Evolutionary conservation across 2,888 invertebrate species (phyloP).

Genomic region (Endotricha flammealis): DNA sequence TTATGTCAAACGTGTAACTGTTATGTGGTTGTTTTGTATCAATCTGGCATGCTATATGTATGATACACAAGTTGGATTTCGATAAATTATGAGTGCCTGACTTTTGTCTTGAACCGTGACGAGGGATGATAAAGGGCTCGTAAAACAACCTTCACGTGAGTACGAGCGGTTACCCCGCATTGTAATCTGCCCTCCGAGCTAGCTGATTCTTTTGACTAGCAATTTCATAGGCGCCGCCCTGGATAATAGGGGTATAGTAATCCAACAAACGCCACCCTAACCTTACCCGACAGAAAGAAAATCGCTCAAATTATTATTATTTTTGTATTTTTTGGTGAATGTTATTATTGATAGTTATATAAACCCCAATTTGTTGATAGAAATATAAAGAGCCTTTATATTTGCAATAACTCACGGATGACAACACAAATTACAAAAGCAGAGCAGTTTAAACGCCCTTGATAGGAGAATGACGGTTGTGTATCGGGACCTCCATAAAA

Average conservation of each 20-base stretch:
- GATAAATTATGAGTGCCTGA: background rate
- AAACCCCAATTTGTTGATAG: too few species aligned
- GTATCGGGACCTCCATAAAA: conserved; percentile 38
- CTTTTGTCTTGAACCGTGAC: conserved; percentile 37
- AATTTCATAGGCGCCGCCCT: conserved; percentile 58
- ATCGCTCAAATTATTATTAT: too few species aligned
- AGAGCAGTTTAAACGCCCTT: conserved; percentile 7
- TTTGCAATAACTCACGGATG: too few species aligned
- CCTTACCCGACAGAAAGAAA: conserved; percentile 51
- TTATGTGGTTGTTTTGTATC: conserved; percentile 3
- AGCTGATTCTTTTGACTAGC: conserved; percentile 55
- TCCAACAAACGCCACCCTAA: conserved; percentile 28
- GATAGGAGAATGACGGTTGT: conserved; percentile 20
- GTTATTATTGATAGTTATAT: too few species aligned
- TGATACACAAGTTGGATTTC: background rate
- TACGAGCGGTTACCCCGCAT: conserved; percentile 51
- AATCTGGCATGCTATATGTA: background rate
- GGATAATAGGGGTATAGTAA: conserved; percentile 62
- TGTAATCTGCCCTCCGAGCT: conserved; percentile 46
- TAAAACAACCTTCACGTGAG: conserved; percentile 54
- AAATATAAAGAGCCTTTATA: too few species aligned
- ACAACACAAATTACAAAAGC: conserved; percentile 35
- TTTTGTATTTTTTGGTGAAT: too few species aligned
- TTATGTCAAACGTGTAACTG: conserved; percentile 1
- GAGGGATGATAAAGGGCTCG: conserved; percentile 51